A percentile compares a stretch with the other conserved stretches of the same genome.
phyloP scores from a whole-genome alignment of 1,140 invertebrate genomes.

The Charaxes varanes region DNA sequence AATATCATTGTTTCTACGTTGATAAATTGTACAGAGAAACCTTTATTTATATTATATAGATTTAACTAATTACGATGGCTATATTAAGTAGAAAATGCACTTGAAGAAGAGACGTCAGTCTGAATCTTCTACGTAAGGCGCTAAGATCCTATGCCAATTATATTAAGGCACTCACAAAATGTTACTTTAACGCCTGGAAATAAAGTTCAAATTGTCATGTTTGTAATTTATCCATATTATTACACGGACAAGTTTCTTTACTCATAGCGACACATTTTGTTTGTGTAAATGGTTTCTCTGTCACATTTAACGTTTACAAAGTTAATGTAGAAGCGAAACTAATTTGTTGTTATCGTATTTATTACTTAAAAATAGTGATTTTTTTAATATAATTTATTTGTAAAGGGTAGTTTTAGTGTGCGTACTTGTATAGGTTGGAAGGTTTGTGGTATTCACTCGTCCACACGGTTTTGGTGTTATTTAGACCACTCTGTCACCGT shows the following conservation, averaged over 20 bases:
- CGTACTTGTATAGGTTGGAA: conserved; percentile 26
- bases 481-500: neutral
- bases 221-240: no score
- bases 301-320: neutral
- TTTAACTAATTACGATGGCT: no score
- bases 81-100: no score
- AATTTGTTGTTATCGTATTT: conserved; percentile 60
- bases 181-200: no score
- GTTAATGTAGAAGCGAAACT: conserved; percentile 33
- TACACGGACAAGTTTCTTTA: no score
- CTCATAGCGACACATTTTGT: neutral
- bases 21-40: conserved; percentile 12
- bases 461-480: neutral
- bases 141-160: no score
- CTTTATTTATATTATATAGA: neutral
- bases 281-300: conserved; percentile 5
- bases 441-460: conserved; percentile 7
- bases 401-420: conserved; percentile 47
- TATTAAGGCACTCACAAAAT: no score
- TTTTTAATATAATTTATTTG: conserved; percentile 62
- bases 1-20: conserved; percentile 12
- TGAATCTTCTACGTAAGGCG: no score
- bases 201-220: no score
- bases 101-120: no score
- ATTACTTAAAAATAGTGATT: conserved; percentile 64